A percentile compares a stretch with the other conserved stretches of the same genome.
These are phyloP conservation scores for Brenthis ino DNA, from an alignment of 2,888 invertebrate species.

Conservation along the genomic window DNA sequence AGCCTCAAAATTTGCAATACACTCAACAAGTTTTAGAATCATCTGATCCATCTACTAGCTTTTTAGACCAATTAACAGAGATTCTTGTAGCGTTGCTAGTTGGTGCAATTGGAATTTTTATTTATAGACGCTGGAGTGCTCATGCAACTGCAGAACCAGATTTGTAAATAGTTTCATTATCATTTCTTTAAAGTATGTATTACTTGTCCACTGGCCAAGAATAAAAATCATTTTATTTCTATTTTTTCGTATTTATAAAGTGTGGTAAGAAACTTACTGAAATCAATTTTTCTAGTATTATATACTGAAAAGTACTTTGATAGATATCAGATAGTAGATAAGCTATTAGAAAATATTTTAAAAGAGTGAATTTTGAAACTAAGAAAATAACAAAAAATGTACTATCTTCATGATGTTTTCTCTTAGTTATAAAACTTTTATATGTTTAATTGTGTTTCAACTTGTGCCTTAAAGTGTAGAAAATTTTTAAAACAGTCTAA, in stretches of 20 bases:
- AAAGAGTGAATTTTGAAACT: background rate
- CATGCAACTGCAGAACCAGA: conserved; percentile 57
- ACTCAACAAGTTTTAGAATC: conserved; percentile 62
- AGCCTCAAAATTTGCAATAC: conserved; percentile 48
- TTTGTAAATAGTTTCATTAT: conserved; percentile 48
- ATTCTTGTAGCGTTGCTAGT: conserved; percentile 70
- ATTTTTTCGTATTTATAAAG: background rate
- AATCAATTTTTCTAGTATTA: conserved; percentile 9
- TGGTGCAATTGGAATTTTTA: conserved; percentile 71
- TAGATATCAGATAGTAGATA: too few species aligned
- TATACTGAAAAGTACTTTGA: background rate
- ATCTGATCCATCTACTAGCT: conserved; percentile 62
- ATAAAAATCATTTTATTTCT: background rate
- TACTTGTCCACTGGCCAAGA: conserved; percentile 7
- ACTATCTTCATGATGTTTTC: background rate
- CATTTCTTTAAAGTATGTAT: background rate
- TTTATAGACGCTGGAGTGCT: conserved; percentile 72
- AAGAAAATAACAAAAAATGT: conserved; percentile 1
- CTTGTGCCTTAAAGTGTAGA: conserved; percentile 21
- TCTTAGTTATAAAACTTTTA: background rate
- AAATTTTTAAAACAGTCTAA: background rate
- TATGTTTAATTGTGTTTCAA: conserved; percentile 2
- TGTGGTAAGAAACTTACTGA: background rate
- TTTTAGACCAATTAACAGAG: conserved; percentile 72
- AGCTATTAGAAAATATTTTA: background rate